Evolutionary conservation across 92 coral and sea anemone species (phyloP).

Genomic region (Siderastrea siderea): DNA sequence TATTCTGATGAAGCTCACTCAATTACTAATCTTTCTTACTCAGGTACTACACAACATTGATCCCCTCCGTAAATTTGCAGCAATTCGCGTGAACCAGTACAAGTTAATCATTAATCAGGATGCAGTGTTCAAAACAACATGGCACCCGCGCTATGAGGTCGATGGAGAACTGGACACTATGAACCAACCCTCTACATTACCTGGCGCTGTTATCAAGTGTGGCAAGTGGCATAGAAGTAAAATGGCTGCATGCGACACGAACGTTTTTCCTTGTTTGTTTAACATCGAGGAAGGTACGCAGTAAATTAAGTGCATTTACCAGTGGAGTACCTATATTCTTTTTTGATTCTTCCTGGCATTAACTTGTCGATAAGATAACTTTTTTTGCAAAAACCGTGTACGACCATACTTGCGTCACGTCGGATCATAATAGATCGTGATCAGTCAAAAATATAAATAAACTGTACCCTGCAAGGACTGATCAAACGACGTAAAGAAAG

Average conservation of each 20-base stretch:
- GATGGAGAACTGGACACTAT: slow-evolving; percentile 62
- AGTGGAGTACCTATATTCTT: neutral
- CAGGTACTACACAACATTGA: slow-evolving; percentile 91
- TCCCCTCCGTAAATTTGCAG: slow-evolving; percentile 90
- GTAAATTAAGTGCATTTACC: neutral
- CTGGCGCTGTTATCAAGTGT: slow-evolving; percentile 90
- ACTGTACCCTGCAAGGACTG: no score
- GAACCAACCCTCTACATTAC: slow-evolving; percentile 64
- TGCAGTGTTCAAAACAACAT: slow-evolving; percentile 81
- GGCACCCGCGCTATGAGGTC: slow-evolving; percentile 83
- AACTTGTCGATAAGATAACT: neutral
- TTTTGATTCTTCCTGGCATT: neutral
- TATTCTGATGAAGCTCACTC: no score
- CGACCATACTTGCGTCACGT: no score
- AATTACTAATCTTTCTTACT: neutral
- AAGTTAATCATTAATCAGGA: slow-evolving; percentile 93
- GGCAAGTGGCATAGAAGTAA: slow-evolving; percentile 73
- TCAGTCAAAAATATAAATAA: no score
- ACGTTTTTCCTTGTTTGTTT: slow-evolving; percentile 89
- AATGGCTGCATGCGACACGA: slow-evolving; percentile 79
- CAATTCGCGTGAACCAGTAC: slow-evolving; percentile 86
- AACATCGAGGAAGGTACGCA: slow-evolving; percentile 79
- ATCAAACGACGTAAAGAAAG: no score
- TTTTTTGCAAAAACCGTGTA: no score
- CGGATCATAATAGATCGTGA: no score